A percentile compares a stretch with the other conserved stretches of the same genome.
Conservation (phyloP, 1,140 invertebrate species). For the Hylaeus anthracinus region DNA sequence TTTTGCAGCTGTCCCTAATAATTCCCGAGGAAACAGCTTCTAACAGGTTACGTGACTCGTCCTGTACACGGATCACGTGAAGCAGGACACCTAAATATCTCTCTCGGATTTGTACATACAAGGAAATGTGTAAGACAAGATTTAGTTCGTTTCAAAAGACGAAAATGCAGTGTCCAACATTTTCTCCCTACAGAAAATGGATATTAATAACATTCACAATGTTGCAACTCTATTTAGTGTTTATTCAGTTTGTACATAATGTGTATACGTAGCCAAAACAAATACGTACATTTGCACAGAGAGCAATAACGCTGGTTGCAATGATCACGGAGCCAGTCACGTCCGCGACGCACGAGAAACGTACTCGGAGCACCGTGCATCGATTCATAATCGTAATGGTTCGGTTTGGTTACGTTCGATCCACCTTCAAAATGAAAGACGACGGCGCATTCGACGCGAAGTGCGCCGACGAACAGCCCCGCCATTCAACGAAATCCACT, state of each 20-base stretch:
- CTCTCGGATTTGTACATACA: background rate
- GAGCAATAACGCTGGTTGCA: too few relatives aligned
- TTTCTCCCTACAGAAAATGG: background rate
- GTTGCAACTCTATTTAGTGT: too few relatives aligned
- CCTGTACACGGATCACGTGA: background rate
- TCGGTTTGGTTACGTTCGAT: conserved; percentile 1
- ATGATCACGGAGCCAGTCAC: too few relatives aligned
- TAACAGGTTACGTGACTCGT: background rate
- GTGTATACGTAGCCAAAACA: too few relatives aligned
- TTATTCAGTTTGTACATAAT: too few relatives aligned
- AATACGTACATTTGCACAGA: too few relatives aligned
- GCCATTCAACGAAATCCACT: background rate
- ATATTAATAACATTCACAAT: too few relatives aligned
- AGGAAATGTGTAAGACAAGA: background rate
- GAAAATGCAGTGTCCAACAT: too few relatives aligned
- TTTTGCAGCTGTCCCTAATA: background rate
- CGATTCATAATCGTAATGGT: background rate
- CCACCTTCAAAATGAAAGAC: background rate
- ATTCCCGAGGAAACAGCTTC: background rate
- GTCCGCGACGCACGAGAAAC: too few relatives aligned
- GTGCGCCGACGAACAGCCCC: background rate
- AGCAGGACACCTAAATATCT: background rate
- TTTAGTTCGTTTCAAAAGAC: background rate
- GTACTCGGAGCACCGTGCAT: too few relatives aligned
- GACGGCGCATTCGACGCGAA: background rate